Evolutionary conservation across 2,113 vertebrate species (phyloP).

Genomic region (Cyprinodon brontotheroides): DNA sequence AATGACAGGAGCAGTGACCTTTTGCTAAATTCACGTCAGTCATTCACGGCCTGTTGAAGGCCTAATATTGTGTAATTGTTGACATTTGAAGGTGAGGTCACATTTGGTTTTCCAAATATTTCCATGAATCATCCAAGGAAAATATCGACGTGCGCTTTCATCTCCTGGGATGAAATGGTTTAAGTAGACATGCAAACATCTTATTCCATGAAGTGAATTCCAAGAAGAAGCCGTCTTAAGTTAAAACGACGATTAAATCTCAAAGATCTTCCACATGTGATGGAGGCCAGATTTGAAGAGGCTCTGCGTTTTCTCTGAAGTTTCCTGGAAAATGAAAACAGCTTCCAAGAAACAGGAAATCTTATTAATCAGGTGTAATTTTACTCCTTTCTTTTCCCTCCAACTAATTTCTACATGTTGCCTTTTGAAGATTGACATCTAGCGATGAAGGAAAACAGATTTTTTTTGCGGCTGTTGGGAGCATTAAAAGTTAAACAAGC

Average conservation of each 20-base stretch:
- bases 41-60: conserved; percentile 4
- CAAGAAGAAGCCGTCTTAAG: neutral
- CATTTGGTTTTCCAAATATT: conserved; percentile 26
- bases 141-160: neutral
- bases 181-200: neutral
- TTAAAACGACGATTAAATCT: neutral
- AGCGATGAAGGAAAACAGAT: neutral
- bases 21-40: neutral
- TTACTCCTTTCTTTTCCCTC: neutral
- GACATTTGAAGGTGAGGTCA: neutral
- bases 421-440: neutral
- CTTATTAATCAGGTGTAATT: neutral
- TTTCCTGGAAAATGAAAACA: conserved; percentile 17
- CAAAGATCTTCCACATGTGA: neutral
- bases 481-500: conserved; percentile 9
- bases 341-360: neutral
- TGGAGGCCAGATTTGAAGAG: neutral
- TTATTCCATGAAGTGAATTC: neutral
- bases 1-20: neutral
- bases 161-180: conserved; percentile 3
- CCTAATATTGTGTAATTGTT: neutral
- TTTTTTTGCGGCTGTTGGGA: neutral
- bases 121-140: conserved; percentile 1
- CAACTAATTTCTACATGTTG: neutral
- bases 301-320: neutral